phyloP scores from a whole-genome alignment of 2,888 invertebrate genomes.

The Anarsia innoxiella region DNA sequence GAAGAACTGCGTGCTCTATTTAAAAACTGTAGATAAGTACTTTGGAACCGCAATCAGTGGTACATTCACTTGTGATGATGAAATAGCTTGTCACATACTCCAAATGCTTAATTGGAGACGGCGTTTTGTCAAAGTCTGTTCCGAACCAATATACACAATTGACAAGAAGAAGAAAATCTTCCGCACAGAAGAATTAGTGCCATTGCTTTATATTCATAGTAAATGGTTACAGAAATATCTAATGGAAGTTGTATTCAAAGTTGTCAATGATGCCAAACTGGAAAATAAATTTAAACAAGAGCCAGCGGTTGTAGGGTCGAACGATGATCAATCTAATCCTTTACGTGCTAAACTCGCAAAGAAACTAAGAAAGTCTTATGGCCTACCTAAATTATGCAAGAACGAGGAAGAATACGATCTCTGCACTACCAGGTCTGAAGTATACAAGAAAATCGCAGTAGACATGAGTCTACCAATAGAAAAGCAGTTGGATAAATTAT shows the following conservation, averaged over 20 bases:
- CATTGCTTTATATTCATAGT: conserved; percentile 80
- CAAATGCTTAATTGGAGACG: conserved; percentile 72
- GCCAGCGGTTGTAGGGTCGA: conserved; percentile 25
- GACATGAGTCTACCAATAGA: conserved; percentile 45
- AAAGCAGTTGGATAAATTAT: conserved; percentile 38
- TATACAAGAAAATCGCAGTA: conserved; percentile 38
- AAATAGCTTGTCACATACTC: conserved; percentile 52
- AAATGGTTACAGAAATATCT: conserved; percentile 84
- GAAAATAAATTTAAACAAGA: conserved; percentile 26
- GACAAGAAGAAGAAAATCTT: conserved; percentile 6
- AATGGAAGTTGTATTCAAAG: conserved; percentile 42
- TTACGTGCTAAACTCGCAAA: conserved; percentile 47
- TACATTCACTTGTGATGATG: conserved; percentile 39
- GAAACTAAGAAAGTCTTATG: conserved; percentile 50
- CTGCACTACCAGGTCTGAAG: conserved; percentile 27
- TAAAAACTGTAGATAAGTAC: conserved; percentile 57
- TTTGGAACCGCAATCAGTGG: conserved; percentile 48
- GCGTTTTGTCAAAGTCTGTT: conserved; percentile 60
- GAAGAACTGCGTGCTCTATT: conserved; percentile 64
- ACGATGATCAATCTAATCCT: conserved; percentile 33
- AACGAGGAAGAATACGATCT: conserved; percentile 39
- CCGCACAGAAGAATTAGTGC: conserved; percentile 62
- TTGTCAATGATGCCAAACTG: conserved; percentile 25
- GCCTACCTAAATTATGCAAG: conserved; percentile 53
- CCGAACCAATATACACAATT: conserved; percentile 29